Conservation (phyloP, 2,888 invertebrate species). For the Aspidiotus rigidus region DNA sequence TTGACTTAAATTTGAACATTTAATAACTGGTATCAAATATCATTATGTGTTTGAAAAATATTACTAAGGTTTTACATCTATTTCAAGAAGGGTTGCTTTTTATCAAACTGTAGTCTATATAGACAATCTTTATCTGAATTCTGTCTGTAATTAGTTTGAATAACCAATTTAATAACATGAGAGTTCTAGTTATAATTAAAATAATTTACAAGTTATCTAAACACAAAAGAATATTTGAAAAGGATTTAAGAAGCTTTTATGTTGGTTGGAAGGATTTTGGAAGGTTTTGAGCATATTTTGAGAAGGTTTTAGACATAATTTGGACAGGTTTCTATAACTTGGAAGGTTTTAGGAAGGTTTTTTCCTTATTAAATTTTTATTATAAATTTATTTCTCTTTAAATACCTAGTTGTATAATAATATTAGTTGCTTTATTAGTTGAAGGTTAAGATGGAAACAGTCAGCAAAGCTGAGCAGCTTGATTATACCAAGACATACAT, state of each 20-base stretch:
- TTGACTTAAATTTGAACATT: no score
- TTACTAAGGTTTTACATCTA: no score
- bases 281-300: neutral
- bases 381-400: constrained; percentile 2
- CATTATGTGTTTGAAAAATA: no score
- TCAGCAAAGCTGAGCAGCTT: neutral
- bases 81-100: no score
- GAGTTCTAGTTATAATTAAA: no score
- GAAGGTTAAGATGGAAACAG: constrained; percentile 1
- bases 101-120: no score
- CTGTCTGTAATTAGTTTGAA: no score
- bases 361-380: constrained; percentile 4
- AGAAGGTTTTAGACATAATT: neutral
- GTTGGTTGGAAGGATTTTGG: neutral
- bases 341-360: neutral
- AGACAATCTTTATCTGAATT: no score
- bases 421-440: constrained; percentile 2
- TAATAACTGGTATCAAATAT: no score
- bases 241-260: neutral
- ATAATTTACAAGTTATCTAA: no score
- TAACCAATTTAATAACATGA: no score
- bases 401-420: neutral
- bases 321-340: neutral
- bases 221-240: neutral
- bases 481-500: neutral